These are phyloP conservation scores for Cremastinae sp. DNA, from an alignment of 2,888 invertebrate species.

Conservation along the genomic window DNA sequence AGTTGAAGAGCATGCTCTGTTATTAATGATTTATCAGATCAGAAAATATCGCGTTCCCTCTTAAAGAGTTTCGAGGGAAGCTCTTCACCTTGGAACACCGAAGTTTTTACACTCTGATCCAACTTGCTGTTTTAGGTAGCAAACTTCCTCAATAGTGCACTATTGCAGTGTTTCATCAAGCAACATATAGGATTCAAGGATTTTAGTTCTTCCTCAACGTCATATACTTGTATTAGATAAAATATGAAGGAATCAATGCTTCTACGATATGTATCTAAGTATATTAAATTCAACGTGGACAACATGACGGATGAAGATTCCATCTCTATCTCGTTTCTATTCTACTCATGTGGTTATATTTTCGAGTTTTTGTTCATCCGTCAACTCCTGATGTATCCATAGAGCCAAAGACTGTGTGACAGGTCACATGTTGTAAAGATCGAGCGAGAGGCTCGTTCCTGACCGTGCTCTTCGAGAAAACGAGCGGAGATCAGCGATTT, in stretches of 20 bases:
- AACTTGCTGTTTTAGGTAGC: constrained; percentile 6
- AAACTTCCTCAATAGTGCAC: too few relatives aligned
- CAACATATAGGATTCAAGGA: too few relatives aligned
- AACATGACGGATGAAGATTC: constrained; percentile 54
- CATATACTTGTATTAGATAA: too few relatives aligned
- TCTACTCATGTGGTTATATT: neutral
- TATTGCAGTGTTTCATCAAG: too few relatives aligned
- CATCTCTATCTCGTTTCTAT: constrained; percentile 2
- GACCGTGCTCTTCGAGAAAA: constrained; percentile 31
- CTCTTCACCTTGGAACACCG: constrained; percentile 21
- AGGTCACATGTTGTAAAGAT: constrained; percentile 49
- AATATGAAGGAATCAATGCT: too few relatives aligned
- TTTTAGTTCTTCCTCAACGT: too few relatives aligned
- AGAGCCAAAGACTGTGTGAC: constrained; percentile 23
- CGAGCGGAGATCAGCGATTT: constrained; percentile 51
- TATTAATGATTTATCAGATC: constrained; percentile 59
- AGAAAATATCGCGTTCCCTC: constrained; percentile 37
- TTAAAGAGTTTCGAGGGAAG: constrained; percentile 27
- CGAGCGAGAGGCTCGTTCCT: constrained; percentile 17
- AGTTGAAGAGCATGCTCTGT: constrained; percentile 13
- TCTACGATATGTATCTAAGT: too few relatives aligned
- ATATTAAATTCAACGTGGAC: constrained; percentile 57
- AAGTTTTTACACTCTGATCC: constrained; percentile 22
- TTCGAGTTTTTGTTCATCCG: too few relatives aligned
- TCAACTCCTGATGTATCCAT: neutral